Conservation (phyloP, 2,797 vertebrate species). For the Anniella stebbinsi region DNA sequence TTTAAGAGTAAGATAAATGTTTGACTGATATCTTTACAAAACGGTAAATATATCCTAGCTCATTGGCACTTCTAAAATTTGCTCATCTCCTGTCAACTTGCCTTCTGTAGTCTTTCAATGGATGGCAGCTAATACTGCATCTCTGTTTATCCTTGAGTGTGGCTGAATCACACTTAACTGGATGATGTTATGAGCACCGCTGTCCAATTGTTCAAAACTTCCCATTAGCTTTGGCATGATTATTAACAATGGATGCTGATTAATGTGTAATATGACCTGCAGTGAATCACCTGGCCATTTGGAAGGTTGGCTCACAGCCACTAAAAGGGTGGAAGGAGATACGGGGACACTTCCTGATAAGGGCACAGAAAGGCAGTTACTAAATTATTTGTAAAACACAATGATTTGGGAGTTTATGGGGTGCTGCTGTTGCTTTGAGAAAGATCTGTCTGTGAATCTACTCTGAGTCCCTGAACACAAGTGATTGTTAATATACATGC, state of each 20-base stretch:
- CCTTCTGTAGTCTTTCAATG: slow-evolving; percentile 56
- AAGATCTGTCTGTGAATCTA: neutral
- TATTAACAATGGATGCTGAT: slow-evolving; percentile 6
- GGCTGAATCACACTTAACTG: neutral
- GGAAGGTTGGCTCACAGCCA: neutral
- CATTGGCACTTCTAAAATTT: slow-evolving; percentile 57
- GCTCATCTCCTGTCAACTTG: slow-evolving; percentile 59
- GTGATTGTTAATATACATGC: neutral
- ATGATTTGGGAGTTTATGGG: neutral
- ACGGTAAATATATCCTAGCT: slow-evolving; percentile 79
- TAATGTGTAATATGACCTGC: slow-evolving; percentile 8
- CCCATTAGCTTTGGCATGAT: neutral
- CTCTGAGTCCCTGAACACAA: neutral
- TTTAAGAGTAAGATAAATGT: slow-evolving; percentile 78
- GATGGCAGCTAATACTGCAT: slow-evolving; percentile 24
- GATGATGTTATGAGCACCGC: neutral
- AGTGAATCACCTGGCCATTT: slow-evolving; percentile 4
- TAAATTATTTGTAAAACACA: neutral
- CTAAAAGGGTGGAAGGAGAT: neutral
- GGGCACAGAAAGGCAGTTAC: neutral
- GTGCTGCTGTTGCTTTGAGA: neutral
- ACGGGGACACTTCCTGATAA: neutral
- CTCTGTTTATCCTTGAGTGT: slow-evolving; percentile 35
- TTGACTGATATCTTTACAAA: slow-evolving; percentile 78
- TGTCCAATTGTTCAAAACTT: neutral